Percentiles rank a stretch among this genome's conserved stretches.
Evolutionary conservation across 2,113 vertebrate species (phyloP).

Genomic region (Panurus biarmicus): DNA sequence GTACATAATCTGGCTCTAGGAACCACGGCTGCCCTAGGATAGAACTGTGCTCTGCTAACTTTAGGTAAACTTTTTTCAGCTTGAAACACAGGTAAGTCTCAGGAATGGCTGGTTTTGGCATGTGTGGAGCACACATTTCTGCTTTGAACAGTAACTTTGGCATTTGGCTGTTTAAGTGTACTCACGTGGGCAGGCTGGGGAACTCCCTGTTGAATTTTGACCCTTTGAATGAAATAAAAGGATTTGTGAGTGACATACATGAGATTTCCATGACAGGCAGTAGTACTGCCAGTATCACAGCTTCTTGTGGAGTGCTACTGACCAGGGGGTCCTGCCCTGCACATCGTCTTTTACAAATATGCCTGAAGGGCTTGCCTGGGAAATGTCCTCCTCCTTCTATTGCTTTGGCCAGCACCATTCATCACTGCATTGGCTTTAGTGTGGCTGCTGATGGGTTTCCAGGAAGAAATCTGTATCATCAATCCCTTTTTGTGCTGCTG

Average conservation of each 20-base stretch:
- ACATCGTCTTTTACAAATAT: neutral
- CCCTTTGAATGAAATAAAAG: neutral
- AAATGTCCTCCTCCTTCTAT: neutral
- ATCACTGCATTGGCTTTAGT: neutral
- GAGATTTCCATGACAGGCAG: neutral
- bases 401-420: neutral
- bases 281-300: rapidly evolving
- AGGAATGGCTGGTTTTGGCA: neutral
- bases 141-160: neutral
- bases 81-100: neutral
- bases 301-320: neutral
- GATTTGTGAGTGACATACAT: neutral
- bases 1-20: rapidly evolving
- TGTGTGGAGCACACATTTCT: neutral
- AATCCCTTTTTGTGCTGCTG: neutral
- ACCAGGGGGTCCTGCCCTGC: neutral
- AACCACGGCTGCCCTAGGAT: neutral
- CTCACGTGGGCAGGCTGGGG: rapidly evolving
- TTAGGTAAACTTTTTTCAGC: neutral
- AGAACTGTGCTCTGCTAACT: neutral
- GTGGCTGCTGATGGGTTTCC: neutral
- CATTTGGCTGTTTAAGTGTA: neutral
- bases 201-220: neutral
- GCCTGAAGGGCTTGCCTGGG: neutral
- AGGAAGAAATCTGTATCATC: rapidly evolving